Evolutionary conservation across 2,113 vertebrate genomes (phyloP), one percentile per base, ranked within the genome.

Genomic region (Syngnathoides biaculeatus): DNA sequence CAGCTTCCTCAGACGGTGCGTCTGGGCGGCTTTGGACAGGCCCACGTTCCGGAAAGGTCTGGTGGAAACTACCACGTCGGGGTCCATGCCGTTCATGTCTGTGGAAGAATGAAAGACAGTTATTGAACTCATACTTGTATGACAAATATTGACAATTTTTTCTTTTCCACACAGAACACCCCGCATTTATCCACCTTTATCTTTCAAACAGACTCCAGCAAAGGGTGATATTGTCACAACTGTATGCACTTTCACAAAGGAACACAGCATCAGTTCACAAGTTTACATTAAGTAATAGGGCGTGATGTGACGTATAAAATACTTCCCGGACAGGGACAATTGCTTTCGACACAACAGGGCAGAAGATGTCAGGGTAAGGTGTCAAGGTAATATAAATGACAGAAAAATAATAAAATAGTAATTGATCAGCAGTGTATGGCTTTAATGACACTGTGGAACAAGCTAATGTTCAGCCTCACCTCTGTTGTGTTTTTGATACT

Each of bases 1-100:
- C 19, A 98, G 92, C 83, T 98, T 98, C 24, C 96, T 91, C 35
- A 99, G 91, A 52, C 93, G 88, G 69, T 98, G 97, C 0, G 97
- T 98, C 71, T 92, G 93, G 0, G 97, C 96, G 0, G 96, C 97
- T 88, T 93, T 96, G 72, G 97, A 98, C 10, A 98, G 78, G 27
- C 97, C 94, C 0, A 97, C 38, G 0, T 95, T 93, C 14, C 94
- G 90, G 91, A 98, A 98, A 2, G 95, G 95, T 8, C 95, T 92
- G 0, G 94, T 94, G 4, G 92, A 91, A 12, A 93, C 78, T 0
- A 89, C 76, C 10, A 90, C 90, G 42, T 94, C 93, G 0, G 94
- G 91, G 71, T 90, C 87, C 47, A 97, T 93, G 68, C 93, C 93
- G 0, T 95, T 94, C 59, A 96, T 93, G 75, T 94, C 95, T 98